Evolutionary conservation across 2,888 invertebrate genomes (phyloP).

Genomic region (Chrysina gloriosa): DNA sequence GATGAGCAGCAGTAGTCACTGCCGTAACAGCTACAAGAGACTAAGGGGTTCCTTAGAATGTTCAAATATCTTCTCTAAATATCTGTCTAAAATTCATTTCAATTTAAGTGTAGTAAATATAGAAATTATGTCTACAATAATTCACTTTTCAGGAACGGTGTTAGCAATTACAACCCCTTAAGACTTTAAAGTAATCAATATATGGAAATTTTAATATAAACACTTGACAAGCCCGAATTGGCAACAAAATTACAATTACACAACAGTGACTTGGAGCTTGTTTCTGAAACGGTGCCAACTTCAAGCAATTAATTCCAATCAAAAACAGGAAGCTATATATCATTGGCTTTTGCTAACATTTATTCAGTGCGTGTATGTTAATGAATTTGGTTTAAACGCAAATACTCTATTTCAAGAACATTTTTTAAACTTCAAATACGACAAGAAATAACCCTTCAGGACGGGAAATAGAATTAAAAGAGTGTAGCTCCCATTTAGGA

Average conservation of each 20-base stretch:
- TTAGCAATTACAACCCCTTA: too few species aligned
- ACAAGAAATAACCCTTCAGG: too few species aligned
- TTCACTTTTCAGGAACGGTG: too few species aligned
- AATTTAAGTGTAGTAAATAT: too few species aligned
- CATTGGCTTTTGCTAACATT: not conserved
- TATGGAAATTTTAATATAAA: not conserved
- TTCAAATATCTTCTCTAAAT: too few species aligned
- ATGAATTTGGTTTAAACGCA: constrained; percentile 13
- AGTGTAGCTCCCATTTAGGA: too few species aligned
- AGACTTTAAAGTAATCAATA: not conserved
- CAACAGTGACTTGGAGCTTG: not conserved
- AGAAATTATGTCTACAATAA: too few species aligned
- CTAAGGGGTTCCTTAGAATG: too few species aligned
- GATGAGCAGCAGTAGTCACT: too few species aligned
- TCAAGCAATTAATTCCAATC: constrained; percentile 1
- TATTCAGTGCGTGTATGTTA: not conserved
- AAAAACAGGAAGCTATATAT: constrained; percentile 5
- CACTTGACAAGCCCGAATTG: not conserved
- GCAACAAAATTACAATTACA: constrained; percentile 4
- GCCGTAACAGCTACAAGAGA: too few species aligned
- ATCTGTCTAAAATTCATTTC: too few species aligned
- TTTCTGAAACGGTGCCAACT: constrained; percentile 15
- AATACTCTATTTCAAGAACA: not conserved
- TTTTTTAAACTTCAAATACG: not conserved
- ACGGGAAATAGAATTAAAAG: too few species aligned